A percentile compares a stretch with the other conserved stretches of the same genome.
Conservation (phyloP, 2,888 invertebrate genomes). For the Eupithecia vulgata region DNA sequence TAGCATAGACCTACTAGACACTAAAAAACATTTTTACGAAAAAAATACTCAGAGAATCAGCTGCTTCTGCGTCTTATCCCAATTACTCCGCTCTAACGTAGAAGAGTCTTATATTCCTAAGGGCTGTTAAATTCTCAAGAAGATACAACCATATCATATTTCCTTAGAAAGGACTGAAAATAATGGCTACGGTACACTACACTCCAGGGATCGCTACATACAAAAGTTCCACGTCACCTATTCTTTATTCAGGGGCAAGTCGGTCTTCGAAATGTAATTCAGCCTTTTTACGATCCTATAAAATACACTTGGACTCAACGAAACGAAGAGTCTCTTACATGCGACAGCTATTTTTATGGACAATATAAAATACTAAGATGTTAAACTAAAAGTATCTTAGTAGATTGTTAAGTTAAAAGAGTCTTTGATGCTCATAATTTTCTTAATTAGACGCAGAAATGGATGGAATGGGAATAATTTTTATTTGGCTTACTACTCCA, state of each 20-base stretch:
- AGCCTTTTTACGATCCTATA: slow-evolving; percentile 23
- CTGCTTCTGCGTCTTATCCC: not conserved
- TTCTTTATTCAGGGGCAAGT: not conserved
- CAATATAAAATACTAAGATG: slow-evolving; percentile 18
- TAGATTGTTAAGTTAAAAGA: not conserved
- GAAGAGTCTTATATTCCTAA: slow-evolving; percentile 1
- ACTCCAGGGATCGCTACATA: not conserved
- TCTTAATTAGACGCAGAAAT: not conserved
- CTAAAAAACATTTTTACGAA: too few species aligned
- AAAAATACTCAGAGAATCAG: too few species aligned
- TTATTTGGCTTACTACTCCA: too few species aligned
- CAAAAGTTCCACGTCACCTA: not conserved
- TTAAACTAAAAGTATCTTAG: not conserved
- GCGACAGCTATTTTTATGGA: slow-evolving; percentile 33
- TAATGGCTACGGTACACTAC: not conserved
- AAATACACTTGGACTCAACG: slow-evolving; percentile 29
- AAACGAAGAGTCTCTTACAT: slow-evolving; percentile 28
- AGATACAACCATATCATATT: slow-evolving; percentile 13
- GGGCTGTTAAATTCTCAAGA: slow-evolving; percentile 14
- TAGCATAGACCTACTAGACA: too few species aligned
- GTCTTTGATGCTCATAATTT: not conserved
- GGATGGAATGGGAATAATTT: too few species aligned
- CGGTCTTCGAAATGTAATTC: not conserved
- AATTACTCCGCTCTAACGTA: not conserved
- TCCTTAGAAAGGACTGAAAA: slow-evolving; percentile 10